Evolutionary conservation across 2,113 vertebrate species (phyloP).

Genomic region (Haplochromis vanheusdeni): DNA sequence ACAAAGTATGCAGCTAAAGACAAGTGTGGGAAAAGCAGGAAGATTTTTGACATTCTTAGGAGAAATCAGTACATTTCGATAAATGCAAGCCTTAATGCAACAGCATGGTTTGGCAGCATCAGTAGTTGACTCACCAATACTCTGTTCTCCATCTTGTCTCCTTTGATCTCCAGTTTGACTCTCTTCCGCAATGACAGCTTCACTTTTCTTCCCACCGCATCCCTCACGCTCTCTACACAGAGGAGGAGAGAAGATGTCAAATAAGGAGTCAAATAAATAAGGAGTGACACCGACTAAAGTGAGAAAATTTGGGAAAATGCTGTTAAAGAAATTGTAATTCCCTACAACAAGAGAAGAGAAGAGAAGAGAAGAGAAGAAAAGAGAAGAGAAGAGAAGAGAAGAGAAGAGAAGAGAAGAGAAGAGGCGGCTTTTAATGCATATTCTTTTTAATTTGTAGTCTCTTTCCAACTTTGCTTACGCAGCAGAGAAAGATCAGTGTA

Average conservation of each 20-base stretch:
- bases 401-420: neutral
- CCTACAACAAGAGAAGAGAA: neutral
- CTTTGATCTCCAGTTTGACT: slow-evolving; percentile 93
- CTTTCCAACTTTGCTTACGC: neutral
- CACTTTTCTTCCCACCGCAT: slow-evolving; percentile 91
- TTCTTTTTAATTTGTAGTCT: neutral
- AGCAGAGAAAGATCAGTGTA: neutral
- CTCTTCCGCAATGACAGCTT: slow-evolving; percentile 89
- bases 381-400: neutral
- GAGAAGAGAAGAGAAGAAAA: neutral
- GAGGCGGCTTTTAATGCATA: neutral
- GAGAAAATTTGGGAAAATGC: neutral
- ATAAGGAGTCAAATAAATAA: neutral
- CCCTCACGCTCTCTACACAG: slow-evolving; percentile 76
- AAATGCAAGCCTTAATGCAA: neutral
- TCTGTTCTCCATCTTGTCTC: slow-evolving; percentile 92
- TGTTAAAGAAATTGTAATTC: neutral
- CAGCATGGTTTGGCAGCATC: neutral
- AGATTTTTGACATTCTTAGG: neutral
- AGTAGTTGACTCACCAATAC: slow-evolving; percentile 86
- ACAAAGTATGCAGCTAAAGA: neutral
- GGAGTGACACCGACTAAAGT: neutral
- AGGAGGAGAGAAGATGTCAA: neutral
- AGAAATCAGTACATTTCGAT: neutral
- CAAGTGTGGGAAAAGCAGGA: neutral